A percentile compares a stretch with the other conserved stretches of the same genome.
phyloP scores from a whole-genome alignment of 2,888 invertebrate genomes.

The Zonitis immaculata region DNA sequence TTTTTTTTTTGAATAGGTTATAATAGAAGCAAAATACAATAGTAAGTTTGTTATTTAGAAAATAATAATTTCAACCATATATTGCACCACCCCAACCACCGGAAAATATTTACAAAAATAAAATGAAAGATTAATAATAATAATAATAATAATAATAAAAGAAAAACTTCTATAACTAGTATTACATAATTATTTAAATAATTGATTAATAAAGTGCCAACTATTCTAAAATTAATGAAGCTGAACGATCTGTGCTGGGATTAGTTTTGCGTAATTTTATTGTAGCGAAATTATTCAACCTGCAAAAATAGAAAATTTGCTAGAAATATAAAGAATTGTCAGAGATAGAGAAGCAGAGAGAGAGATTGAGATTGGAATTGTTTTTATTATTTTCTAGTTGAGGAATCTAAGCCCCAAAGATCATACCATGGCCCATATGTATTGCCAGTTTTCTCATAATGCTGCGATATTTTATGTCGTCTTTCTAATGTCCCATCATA shows the following conservation, averaged over 20 bases:
- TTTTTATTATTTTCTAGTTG: constrained; percentile 50
- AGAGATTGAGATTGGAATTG: too few relatives aligned
- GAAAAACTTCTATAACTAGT: too few relatives aligned
- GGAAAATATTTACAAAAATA: constrained; percentile 24
- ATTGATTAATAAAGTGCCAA: not conserved
- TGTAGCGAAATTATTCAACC: constrained; percentile 82
- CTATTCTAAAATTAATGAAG: constrained; percentile 64
- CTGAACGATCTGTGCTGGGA: constrained; percentile 76
- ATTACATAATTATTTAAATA: not conserved
- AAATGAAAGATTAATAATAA: constrained; percentile 10
- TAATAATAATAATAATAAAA: not conserved
- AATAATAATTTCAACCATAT: constrained; percentile 24
- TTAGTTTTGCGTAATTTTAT: constrained; percentile 83
- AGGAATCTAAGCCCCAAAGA: constrained; percentile 74
- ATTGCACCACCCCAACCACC: constrained; percentile 52
- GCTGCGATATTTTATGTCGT: constrained; percentile 46
- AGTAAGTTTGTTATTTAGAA: constrained; percentile 40
- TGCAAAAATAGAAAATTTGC: constrained; percentile 46
- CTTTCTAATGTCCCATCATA: constrained; percentile 48
- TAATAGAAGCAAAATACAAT: constrained; percentile 36
- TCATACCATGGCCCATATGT: constrained; percentile 88
- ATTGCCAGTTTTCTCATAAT: constrained; percentile 55
- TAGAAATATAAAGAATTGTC: constrained; percentile 6
- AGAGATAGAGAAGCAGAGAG: constrained; percentile 2
- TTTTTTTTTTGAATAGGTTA: constrained; percentile 9